These are phyloP conservation scores for Akabosia matsudoensis DNA, from an alignment of 1,140 invertebrate genomes.

Conservation along the genomic window DNA sequence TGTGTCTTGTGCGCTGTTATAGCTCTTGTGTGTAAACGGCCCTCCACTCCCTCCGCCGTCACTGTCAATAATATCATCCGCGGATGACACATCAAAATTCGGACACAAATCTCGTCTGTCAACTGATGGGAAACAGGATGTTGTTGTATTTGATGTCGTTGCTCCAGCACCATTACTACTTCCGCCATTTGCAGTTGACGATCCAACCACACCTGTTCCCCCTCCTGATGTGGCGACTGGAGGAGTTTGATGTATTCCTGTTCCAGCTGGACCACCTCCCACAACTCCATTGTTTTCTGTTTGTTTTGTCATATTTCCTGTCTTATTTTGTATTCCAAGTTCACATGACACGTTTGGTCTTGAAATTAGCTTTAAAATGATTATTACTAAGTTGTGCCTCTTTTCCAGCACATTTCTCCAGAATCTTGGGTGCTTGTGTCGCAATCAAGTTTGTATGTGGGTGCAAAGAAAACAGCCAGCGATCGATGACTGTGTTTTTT, in stretches of 20 bases:
- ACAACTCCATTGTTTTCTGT: neutral
- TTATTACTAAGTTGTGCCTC: too few species aligned
- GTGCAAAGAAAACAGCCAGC: too few species aligned
- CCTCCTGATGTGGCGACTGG: neutral
- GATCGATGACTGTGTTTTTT: too few species aligned
- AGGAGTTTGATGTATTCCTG: neutral
- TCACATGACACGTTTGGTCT: neutral
- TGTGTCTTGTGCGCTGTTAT: conserved; percentile 76
- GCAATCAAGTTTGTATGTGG: too few species aligned
- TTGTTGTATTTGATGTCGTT: too few species aligned
- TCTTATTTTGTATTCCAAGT: neutral
- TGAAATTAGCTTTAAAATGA: neutral
- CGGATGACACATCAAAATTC: neutral
- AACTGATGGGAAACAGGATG: neutral
- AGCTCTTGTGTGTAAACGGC: neutral
- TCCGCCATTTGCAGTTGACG: neutral
- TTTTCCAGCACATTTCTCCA: too few species aligned
- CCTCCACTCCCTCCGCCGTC: neutral
- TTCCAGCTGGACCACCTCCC: neutral
- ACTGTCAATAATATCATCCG: neutral
- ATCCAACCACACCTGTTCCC: too few species aligned
- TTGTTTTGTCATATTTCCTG: neutral
- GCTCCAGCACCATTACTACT: neutral
- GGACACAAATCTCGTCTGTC: neutral
- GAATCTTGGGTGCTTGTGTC: too few species aligned